Conservation (phyloP, 2,113 vertebrate species). For the Syngnathus typhle region DNA sequence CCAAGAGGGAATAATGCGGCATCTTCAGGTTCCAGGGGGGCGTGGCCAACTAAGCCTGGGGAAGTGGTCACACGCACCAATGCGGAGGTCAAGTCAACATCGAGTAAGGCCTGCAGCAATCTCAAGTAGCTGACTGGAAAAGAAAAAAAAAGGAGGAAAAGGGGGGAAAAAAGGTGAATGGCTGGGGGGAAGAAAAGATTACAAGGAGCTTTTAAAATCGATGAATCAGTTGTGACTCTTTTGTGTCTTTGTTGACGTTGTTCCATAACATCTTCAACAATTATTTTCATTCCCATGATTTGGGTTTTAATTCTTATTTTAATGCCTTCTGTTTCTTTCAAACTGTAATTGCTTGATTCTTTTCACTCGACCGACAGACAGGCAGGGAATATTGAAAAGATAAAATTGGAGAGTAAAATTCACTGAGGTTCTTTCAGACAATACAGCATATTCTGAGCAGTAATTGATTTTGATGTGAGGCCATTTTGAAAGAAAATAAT, state of each 20-base stretch:
- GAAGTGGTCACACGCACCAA: slow-evolving; percentile 65
- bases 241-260: no score
- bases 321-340: no score
- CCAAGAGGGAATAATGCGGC: slow-evolving; percentile 74
- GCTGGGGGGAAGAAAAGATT: background rate
- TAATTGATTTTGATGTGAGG: background rate
- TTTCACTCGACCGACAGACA: background rate
- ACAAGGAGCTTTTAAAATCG: background rate
- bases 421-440: background rate
- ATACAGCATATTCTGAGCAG: background rate
- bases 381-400: background rate
- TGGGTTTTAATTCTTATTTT: no score
- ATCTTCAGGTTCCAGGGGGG: slow-evolving; percentile 59
- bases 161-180: background rate
- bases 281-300: no score
- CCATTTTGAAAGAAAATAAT: no score
- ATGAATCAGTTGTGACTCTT: no score
- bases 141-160: slow-evolving; percentile 5
- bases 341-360: no score
- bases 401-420: background rate
- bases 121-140: slow-evolving; percentile 77
- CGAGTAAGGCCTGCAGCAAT: slow-evolving; percentile 78
- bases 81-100: slow-evolving; percentile 75
- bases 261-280: no score
- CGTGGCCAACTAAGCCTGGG: slow-evolving; percentile 28